Evolutionary conservation across 2,888 invertebrate species (phyloP).

Genomic region (Anarsia innoxiella): DNA sequence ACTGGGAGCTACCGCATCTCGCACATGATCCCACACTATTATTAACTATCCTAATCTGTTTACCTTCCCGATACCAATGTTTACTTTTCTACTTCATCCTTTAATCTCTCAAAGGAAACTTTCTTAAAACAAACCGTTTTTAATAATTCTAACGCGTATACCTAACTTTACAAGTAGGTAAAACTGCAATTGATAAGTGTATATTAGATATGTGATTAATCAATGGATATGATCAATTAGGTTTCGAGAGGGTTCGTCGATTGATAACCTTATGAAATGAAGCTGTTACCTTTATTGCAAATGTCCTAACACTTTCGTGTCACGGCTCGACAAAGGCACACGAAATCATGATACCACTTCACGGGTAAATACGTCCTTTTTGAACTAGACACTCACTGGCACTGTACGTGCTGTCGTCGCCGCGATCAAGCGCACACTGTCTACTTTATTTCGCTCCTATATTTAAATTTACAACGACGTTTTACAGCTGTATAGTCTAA

Average conservation of each 20-base stretch:
- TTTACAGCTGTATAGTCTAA: constrained; percentile 23
- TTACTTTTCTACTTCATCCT: constrained; percentile 49
- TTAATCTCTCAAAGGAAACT: constrained; percentile 28
- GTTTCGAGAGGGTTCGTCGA: constrained; percentile 62
- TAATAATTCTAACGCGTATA: constrained; percentile 1
- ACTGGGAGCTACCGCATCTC: constrained; percentile 26
- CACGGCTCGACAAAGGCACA: constrained; percentile 15
- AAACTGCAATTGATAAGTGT: constrained; percentile 24
- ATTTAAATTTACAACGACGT: constrained; percentile 24
- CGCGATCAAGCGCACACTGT: constrained; percentile 41
- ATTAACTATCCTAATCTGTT: constrained; percentile 49
- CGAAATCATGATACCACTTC: constrained; percentile 20
- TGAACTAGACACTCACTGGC: too few relatives aligned
- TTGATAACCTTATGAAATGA: constrained; percentile 46
- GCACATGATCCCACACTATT: constrained; percentile 48
- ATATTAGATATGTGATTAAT: constrained; percentile 35
- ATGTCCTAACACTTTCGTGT: constrained; percentile 24
- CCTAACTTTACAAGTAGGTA: neutral
- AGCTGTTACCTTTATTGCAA: constrained; percentile 25
- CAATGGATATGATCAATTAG: constrained; percentile 38
- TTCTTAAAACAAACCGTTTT: neutral
- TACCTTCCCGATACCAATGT: constrained; percentile 59
- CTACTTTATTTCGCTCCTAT: constrained; percentile 28
- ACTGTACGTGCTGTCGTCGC: constrained; percentile 28
- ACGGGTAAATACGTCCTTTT: constrained; percentile 31